These are phyloP conservation scores for Dasypogon diadema DNA, from an alignment of 2,888 invertebrate genomes.

Conservation along the genomic window DNA sequence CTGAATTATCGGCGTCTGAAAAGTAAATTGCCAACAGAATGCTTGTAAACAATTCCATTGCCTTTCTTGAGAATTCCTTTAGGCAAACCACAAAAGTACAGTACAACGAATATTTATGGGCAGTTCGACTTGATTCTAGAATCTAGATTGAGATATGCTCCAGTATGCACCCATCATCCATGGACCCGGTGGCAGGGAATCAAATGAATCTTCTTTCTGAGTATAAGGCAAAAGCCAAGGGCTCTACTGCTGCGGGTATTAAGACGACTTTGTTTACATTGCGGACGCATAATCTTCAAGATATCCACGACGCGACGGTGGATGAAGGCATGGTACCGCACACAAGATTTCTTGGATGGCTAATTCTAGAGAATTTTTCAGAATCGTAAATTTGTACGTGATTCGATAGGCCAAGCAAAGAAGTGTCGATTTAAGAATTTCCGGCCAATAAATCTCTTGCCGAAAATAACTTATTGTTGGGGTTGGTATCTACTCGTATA, in stretches of 20 bases:
- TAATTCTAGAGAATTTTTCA: slow-evolving; percentile 4
- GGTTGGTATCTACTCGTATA: too few species aligned
- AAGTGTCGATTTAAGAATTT: slow-evolving; percentile 8
- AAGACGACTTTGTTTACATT: background rate
- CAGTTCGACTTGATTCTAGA: background rate
- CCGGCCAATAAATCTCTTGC: background rate
- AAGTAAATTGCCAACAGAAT: too few species aligned
- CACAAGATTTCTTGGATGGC: background rate
- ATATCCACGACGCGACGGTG: background rate
- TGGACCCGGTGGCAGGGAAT: too few species aligned
- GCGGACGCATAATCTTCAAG: background rate
- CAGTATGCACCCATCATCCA: too few species aligned
- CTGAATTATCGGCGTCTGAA: too few species aligned
- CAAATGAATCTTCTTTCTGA: too few species aligned
- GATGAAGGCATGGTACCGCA: background rate
- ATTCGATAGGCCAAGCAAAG: background rate
- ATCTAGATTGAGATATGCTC: background rate
- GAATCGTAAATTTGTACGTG: slow-evolving; percentile 2
- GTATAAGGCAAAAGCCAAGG: background rate
- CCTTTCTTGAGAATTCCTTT: background rate
- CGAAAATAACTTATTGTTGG: background rate
- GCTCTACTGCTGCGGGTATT: background rate
- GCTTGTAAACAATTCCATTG: background rate
- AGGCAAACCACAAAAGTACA: background rate
- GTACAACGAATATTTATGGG: slow-evolving; percentile 4